These are phyloP conservation scores for Lottia scabra DNA, from an alignment of 2,888 invertebrate genomes.

Conservation along the genomic window DNA sequence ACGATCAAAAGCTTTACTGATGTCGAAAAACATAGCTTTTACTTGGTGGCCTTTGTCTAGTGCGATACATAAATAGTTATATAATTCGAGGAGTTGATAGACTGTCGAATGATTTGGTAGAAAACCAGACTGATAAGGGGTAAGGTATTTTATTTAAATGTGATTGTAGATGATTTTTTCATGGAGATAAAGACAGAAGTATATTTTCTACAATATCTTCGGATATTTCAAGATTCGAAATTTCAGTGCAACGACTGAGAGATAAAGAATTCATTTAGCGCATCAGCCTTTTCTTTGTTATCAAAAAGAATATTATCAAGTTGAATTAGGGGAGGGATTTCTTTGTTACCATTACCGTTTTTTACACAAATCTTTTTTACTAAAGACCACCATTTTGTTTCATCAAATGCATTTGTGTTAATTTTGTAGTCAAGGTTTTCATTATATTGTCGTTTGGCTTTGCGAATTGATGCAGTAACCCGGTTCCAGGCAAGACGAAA, in stretches of 20 bases:
- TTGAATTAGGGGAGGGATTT: not conserved
- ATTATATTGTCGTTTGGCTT: not conserved
- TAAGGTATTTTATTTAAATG: too few species aligned
- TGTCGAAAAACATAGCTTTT: not conserved
- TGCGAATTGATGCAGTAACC: not conserved
- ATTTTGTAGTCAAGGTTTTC: not conserved
- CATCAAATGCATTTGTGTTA: not conserved
- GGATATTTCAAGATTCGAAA: not conserved
- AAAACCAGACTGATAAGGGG: not conserved
- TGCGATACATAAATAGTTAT: not conserved
- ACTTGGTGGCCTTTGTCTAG: not conserved
- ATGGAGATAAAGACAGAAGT: not conserved
- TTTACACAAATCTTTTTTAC: not conserved
- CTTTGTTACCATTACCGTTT: not conserved
- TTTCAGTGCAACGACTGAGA: not conserved
- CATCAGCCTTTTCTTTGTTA: not conserved
- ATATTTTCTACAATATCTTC: not conserved
- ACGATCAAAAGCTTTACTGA: not conserved
- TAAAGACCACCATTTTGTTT: not conserved
- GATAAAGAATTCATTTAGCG: not conserved
- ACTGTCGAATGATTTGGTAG: not conserved
- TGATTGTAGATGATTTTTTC: not conserved
- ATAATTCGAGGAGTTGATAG: not conserved
- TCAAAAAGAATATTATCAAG: not conserved
- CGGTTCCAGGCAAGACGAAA: not conserved